Base-by-base conservation (phyloP, 2,888 invertebrate species). In the Standfussiana lucernea region DNA sequence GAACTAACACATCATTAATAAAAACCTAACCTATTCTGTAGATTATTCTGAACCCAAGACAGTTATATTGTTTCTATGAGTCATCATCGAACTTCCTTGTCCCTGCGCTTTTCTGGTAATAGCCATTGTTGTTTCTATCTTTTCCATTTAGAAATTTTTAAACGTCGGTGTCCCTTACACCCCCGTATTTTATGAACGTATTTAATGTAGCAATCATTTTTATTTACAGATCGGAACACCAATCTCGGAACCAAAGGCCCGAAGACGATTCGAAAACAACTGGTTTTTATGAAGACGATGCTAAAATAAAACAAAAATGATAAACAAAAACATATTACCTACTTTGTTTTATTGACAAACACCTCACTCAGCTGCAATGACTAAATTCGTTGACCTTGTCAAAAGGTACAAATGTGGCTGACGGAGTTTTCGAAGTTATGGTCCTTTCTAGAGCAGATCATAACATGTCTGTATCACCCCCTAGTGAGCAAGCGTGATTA, bases 221-320 rank as follows among this genome's bases (percentile, higher is more conserved):
- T 35, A 32, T 40, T 82, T 67, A 35, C 77, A 80, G 83, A 42
- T 37, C 56, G 0, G 50, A 82, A 35, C 8, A 68, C 15, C 45
- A 56, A 21, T 28, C 35, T 0, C 40, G 8, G 11, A 65, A 24
- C 15, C 32, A 42, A 47, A 35, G 8, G 28, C n/a, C 37, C 2
- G 37, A 47, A 47, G 42, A 69, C 0, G 40, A 56, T 47, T n/a
- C 21, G 35, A 15, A 42, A 64, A 37, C 21, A 7, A 42, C 4
- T 4, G 10, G 3, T 35, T 35, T 24, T 42, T 15, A 24, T 32
- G 62, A 47, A n/a, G 18, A 1, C 11, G 35, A 24, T 50, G 0
- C 6, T 2, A 69, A 68, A 77, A 56, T 65, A 18, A 82, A 78
- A 73, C 15, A 5, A 13, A 8, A 24, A 2, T 77, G 15, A 77